Evolutionary conservation across 2,797 vertebrate species (phyloP).

Genomic region (Arrhamphus sclerolepis): DNA sequence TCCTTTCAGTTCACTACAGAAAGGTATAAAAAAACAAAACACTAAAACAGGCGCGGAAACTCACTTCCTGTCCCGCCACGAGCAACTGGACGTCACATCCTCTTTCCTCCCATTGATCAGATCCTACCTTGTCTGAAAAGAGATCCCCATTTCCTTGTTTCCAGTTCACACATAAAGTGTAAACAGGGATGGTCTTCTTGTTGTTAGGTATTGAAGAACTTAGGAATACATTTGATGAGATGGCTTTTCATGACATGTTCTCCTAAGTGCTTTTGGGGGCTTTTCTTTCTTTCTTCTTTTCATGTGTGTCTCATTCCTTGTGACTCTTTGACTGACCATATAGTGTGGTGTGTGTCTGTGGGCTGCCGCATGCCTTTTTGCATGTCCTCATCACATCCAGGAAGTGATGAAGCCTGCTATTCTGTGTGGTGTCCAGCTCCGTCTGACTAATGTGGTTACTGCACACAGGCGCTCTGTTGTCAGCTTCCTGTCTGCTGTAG

Average conservation of each 20-base stretch:
- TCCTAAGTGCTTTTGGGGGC: not conserved
- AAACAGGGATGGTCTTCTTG: slow-evolving; percentile 1
- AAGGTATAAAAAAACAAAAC: not conserved
- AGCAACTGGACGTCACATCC: slow-evolving; percentile 58
- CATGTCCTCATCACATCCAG: slow-evolving; percentile 43
- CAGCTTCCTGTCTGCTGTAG: slow-evolving; percentile 27
- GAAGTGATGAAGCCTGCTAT: slow-evolving; percentile 40
- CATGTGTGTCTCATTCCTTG: slow-evolving; percentile 2
- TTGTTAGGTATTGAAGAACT: slow-evolving; percentile 2
- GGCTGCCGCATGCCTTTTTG: slow-evolving; percentile 12
- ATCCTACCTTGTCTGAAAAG: slow-evolving; percentile 33
- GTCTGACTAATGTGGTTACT: slow-evolving; percentile 63
- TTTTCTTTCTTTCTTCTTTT: not conserved
- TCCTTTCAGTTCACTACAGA: slow-evolving; percentile 37
- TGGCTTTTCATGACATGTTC: not conserved
- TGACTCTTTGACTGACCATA: slow-evolving; percentile 11
- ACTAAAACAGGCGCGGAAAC: slow-evolving; percentile 53
- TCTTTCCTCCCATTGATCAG: slow-evolving; percentile 25
- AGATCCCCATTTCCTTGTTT: slow-evolving; percentile 36
- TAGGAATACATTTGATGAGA: not conserved
- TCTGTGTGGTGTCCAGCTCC: slow-evolving; percentile 36
- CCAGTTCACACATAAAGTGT: slow-evolving; percentile 4
- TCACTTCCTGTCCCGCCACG: slow-evolving; percentile 68
- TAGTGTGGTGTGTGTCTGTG: slow-evolving; percentile 7
- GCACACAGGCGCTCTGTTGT: slow-evolving; percentile 60